Conservation (phyloP, 2,113 vertebrate species). For the Phylloscopus trochilus region DNA sequence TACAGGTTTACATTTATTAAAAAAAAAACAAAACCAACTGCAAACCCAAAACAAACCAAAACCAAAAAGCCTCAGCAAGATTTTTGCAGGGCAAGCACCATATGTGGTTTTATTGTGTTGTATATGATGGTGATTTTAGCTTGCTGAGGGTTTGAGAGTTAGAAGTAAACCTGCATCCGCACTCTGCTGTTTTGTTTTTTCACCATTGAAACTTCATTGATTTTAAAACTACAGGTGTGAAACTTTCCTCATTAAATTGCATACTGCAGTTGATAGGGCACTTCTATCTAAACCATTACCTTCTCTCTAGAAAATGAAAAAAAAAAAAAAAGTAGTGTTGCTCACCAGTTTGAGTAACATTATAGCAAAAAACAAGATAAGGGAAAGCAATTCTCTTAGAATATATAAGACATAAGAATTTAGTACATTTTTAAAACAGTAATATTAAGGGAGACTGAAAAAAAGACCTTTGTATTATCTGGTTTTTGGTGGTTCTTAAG, state of each 20-base stretch:
- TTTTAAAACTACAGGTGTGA: conserved; percentile 34
- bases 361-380: neutral
- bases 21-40: neutral
- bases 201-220: conserved; percentile 14
- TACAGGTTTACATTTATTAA: neutral
- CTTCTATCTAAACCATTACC: conserved; percentile 1
- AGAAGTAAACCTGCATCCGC: neutral
- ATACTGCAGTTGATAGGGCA: neutral
- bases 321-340: neutral
- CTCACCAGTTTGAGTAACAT: neutral
- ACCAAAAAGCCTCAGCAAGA: neutral
- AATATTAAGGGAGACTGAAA: neutral
- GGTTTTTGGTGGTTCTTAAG: neutral
- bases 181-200: neutral
- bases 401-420: neutral
- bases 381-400: neutral
- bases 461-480: neutral
- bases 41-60: neutral
- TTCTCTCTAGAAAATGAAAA: neutral
- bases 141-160: neutral
- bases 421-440: neutral
- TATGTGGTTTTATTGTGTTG: neutral
- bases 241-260: conserved; percentile 28
- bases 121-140: neutral
- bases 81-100: neutral